These are phyloP conservation scores for Tetranychus truncatus DNA, from an alignment of 2,888 invertebrate species.

Conservation along the genomic window DNA sequence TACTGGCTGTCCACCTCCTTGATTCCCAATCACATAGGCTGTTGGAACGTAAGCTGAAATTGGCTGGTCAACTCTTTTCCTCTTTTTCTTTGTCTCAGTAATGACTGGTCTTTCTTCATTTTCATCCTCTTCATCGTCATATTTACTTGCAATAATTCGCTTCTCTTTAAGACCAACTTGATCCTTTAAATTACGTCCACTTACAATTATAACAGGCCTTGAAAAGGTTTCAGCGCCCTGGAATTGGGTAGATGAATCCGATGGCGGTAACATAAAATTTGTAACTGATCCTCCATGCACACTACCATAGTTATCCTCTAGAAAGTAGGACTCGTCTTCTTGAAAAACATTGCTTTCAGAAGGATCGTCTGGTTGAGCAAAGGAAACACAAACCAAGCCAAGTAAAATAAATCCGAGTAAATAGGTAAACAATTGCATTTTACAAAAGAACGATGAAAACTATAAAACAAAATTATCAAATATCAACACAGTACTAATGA, in stretches of 20 bases:
- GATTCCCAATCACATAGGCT: background rate
- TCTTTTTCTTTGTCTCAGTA: background rate
- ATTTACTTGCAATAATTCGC: background rate
- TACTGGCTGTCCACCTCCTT: background rate
- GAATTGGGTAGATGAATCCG: background rate
- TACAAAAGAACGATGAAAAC: too few relatives aligned
- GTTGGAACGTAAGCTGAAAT: background rate
- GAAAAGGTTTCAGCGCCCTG: background rate
- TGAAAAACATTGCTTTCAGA: too few relatives aligned
- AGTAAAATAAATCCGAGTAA: too few relatives aligned
- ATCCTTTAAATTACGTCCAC: background rate
- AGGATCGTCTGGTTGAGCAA: too few relatives aligned
- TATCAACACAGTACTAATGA: too few relatives aligned
- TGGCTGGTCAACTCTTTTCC: background rate
- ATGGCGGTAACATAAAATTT: background rate
- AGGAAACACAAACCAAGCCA: too few relatives aligned
- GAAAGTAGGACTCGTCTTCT: background rate
- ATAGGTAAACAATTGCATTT: too few relatives aligned
- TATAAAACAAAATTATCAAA: too few relatives aligned
- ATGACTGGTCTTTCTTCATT: background rate
- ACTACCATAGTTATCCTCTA: background rate
- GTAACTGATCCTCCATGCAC: background rate
- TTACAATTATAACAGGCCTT: background rate
- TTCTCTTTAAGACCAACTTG: background rate
- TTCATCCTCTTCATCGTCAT: background rate